Evolutionary conservation across 2,113 vertebrate genomes (phyloP).

Genomic region (Grallaria varia): DNA sequence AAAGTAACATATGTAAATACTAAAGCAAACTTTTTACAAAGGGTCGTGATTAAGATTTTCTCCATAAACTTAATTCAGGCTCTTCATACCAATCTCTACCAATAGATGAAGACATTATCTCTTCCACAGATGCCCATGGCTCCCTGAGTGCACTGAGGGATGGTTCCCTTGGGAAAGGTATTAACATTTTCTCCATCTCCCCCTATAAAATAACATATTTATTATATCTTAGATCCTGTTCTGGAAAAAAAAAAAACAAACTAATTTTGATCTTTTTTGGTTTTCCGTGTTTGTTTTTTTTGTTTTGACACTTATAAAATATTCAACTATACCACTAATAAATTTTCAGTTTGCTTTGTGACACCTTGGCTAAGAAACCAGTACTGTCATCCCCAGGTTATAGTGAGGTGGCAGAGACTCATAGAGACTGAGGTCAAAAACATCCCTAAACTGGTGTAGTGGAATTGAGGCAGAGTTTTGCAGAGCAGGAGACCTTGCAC

Average conservation of each 20-base stretch:
- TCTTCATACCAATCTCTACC: neutral
- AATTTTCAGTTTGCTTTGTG: neutral
- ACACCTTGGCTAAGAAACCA: neutral
- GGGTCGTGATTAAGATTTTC: neutral
- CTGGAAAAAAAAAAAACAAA: neutral
- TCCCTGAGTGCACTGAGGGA: neutral
- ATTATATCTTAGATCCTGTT: neutral
- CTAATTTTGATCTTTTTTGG: too few species aligned
- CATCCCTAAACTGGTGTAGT: neutral
- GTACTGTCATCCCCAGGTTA: neutral
- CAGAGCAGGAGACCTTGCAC: neutral
- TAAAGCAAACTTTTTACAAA: neutral
- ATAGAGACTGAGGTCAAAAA: neutral
- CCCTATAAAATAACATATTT: neutral
- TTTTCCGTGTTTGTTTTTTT: neutral
- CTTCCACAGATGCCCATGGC: neutral
- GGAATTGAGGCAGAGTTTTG: neutral
- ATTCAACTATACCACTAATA: neutral
- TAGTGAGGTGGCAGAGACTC: neutral
- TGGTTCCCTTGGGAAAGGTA: neutral
- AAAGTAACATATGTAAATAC: neutral
- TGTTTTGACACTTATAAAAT: neutral
- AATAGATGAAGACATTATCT: neutral
- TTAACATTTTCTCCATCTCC: neutral
- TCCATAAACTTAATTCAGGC: neutral